A percentile compares a stretch with the other conserved stretches of the same genome.
Conservation (phyloP, 2,888 invertebrate genomes). For the Myopa testacea region DNA sequence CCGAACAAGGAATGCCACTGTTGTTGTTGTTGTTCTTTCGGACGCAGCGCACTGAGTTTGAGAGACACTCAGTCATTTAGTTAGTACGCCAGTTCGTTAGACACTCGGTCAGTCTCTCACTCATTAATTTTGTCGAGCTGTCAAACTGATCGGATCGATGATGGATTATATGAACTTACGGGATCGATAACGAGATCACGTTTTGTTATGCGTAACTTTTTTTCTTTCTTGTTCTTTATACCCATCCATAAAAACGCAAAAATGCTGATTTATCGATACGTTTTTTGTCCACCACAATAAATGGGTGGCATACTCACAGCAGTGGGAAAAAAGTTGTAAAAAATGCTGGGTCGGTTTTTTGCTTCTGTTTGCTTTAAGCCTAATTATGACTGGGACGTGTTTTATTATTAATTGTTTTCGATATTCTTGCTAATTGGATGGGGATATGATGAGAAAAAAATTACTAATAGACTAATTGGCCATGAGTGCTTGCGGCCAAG, state of each 20-base stretch:
- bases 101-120: not conserved
- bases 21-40: not conserved
- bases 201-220: conserved; percentile 33
- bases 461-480: conserved; percentile 36
- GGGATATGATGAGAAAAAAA: conserved; percentile 27
- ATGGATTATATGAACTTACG: conserved; percentile 35
- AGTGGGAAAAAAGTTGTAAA: conserved; percentile 11
- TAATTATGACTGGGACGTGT: conserved; percentile 35
- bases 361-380: conserved; percentile 9
- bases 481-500: conserved; percentile 19
- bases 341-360: conserved; percentile 18
- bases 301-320: conserved; percentile 11
- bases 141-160: conserved; percentile 33
- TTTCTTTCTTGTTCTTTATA: conserved; percentile 14
- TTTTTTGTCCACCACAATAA: conserved; percentile 17
- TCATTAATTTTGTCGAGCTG: conserved; percentile 1
- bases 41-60: conserved; percentile 1
- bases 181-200: conserved; percentile 41
- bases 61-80: not conserved
- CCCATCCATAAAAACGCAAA: conserved; percentile 1
- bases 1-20: not conserved
- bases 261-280: conserved; percentile 12
- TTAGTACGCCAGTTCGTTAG: not conserved
- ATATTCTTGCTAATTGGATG: conserved; percentile 40
- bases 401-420: conserved; percentile 37